Percentiles rank a stretch among this genome's conserved stretches.
These are phyloP conservation scores for Tyria jacobaeae DNA, from an alignment of 2,888 invertebrate species.

Conservation along the genomic window DNA sequence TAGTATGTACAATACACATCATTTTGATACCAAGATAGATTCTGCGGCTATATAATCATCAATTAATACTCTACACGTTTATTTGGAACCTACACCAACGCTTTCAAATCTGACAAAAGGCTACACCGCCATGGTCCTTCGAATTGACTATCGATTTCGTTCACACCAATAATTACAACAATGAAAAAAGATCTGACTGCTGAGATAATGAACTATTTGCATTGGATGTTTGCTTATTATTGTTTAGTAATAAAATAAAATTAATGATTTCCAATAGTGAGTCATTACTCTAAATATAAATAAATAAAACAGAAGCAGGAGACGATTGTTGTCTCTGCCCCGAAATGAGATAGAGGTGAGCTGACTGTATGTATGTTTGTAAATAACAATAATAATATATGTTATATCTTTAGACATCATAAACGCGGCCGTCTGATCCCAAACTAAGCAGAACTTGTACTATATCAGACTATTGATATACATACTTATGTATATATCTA, in stretches of 20 bases:
- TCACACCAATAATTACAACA: slow-evolving; percentile 48
- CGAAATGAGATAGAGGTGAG: too few species aligned
- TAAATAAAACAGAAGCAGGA: too few species aligned
- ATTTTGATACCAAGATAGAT: neutral
- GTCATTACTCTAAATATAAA: too few species aligned
- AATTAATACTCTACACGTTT: neutral
- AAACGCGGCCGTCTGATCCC: too few species aligned
- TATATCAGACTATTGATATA: too few species aligned
- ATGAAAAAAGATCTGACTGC: slow-evolving; percentile 25
- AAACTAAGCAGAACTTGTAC: too few species aligned
- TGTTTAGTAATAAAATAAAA: slow-evolving; percentile 23
- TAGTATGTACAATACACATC: neutral
- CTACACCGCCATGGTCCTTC: slow-evolving; percentile 63
- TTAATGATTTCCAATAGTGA: slow-evolving; percentile 2
- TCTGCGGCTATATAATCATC: neutral
- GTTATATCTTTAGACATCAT: too few species aligned
- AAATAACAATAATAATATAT: too few species aligned
- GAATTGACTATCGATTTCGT: slow-evolving; percentile 77
- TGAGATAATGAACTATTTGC: slow-evolving; percentile 27
- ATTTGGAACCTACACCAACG: slow-evolving; percentile 34
- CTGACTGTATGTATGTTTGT: too few species aligned
- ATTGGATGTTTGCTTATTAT: slow-evolving; percentile 52
- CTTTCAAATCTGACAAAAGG: slow-evolving; percentile 58
- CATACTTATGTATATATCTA: too few species aligned
- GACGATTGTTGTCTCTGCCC: too few species aligned